Conservation (phyloP, 37 sponge, comb jelly and placozoan genomes). For the Diacarnus erythraeanus region DNA sequence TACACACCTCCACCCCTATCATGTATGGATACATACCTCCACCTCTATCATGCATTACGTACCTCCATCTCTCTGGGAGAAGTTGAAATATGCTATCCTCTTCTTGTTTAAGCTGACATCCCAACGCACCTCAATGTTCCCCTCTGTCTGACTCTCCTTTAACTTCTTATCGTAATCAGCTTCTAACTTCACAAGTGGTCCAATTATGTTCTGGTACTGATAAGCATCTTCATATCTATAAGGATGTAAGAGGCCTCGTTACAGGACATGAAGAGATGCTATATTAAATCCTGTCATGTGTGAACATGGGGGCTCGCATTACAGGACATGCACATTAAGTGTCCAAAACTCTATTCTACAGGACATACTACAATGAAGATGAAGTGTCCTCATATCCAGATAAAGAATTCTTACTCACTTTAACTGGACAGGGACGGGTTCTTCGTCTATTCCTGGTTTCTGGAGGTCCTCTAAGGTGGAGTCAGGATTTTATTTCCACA, state of each 20-base stretch:
- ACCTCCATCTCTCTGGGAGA: constrained; percentile 85
- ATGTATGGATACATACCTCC: no score
- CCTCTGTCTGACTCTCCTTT: constrained; percentile 94
- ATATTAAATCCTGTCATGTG: no score
- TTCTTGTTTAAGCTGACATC: constrained; percentile 95
- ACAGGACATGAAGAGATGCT: no score
- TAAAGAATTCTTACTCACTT: constrained; percentile 42
- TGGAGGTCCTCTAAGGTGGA: constrained; percentile 88
- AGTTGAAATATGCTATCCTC: constrained; percentile 93
- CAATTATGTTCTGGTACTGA: constrained; percentile 96
- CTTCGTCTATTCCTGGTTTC: constrained; percentile 96
- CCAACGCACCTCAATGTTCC: constrained; percentile 93
- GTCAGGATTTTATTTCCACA: constrained; percentile 87
- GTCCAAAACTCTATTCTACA: no score
- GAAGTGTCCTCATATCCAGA: no score
- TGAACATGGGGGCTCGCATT: no score
- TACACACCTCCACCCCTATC: no score
- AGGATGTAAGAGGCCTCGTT: background rate
- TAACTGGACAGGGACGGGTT: constrained; percentile 73
- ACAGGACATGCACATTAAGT: no score
- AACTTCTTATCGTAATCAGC: constrained; percentile 96
- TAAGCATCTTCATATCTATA: constrained; percentile 96
- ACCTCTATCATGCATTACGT: no score
- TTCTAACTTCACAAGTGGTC: constrained; percentile 96
- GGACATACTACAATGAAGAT: no score